Base-by-base conservation (phyloP, 2,888 invertebrate genomes). In the Lasius platythorax region DNA sequence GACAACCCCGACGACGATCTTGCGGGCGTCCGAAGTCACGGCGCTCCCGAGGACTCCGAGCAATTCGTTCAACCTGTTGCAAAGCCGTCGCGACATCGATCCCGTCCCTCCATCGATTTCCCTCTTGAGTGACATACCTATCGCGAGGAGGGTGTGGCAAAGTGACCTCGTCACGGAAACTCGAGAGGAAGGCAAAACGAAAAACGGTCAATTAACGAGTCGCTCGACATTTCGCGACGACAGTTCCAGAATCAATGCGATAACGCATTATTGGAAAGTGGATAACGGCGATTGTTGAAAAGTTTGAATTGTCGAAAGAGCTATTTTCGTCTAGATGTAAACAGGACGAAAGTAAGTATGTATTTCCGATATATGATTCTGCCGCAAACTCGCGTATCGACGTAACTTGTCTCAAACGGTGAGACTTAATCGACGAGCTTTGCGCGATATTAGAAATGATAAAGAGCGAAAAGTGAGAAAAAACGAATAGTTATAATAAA, bases 21-120 rank as follows among this genome's bases (percentile, higher is more conserved):
- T 84, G 84, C 72, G 76, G 81, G 61, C 84, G 83, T 87, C 85
- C 84, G 50, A 78, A 86, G 87, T 79, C 85, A 75, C 75, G 84
- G 67, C 58, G 66, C 68, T 68, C 37, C 37, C 68, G 83, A 90
- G 87, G 85, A 87, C 88, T 84, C 79, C 85, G 86, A 84, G 87
- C 91, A 88, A 91, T 91, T 90, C 91, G 89, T 90, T 90, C 91
- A 91, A 91, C 91, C 91, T 91, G 91, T 91, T 91, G 91, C 91
- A 83, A 91, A 87, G 88, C 90, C 90, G 90, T 91, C 91, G 18
- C 50, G 89, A 91, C 91, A 89, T 91, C 89, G 89, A 91, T 90
- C 87, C 91, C 67, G 87, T 89, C 88, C 50, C 87, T 90, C 88
- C 89, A 90, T 91, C 89, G 91, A 91, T 91, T 90, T 87, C 82